Conservation (phyloP, 2,797 vertebrate species). For the Paguma larvata region DNA sequence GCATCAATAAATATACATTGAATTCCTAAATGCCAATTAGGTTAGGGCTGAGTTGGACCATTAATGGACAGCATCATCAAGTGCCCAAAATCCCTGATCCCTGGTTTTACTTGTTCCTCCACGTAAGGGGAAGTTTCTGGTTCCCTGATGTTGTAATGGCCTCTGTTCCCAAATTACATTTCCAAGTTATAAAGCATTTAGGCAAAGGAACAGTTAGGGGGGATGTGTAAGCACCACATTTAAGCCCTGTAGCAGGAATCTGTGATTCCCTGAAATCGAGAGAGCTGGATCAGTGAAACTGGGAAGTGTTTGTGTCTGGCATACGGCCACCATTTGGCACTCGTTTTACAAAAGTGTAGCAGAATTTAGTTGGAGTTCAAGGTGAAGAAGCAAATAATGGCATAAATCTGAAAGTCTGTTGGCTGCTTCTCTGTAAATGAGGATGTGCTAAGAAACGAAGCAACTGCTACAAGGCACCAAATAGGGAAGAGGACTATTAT, state of each 20-base stretch:
- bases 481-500: slow-evolving; percentile 67
- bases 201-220: slow-evolving; percentile 17
- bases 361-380: slow-evolving; percentile 82
- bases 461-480: slow-evolving; percentile 57
- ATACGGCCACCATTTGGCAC: slow-evolving; percentile 66
- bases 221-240: background rate
- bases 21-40: background rate
- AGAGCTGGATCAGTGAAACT: slow-evolving; percentile 35
- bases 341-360: slow-evolving; percentile 59
- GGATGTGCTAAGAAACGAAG: slow-evolving; percentile 70
- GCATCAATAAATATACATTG: background rate
- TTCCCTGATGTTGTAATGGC: slow-evolving; percentile 63
- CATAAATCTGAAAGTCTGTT: slow-evolving; percentile 73
- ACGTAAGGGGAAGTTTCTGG: background rate
- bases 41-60: background rate
- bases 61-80: background rate
- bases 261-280: slow-evolving; percentile 59
- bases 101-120: background rate
- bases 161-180: slow-evolving; percentile 20
- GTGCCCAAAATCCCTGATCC: background rate
- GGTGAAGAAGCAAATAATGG: slow-evolving; percentile 83
- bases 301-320: slow-evolving; percentile 73
- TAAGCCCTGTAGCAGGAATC: slow-evolving; percentile 49
- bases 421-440: slow-evolving; percentile 70
- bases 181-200: slow-evolving; percentile 50